These are phyloP conservation scores for Aphrophora alni DNA, from an alignment of 2,888 invertebrate genomes.

Conservation along the genomic window DNA sequence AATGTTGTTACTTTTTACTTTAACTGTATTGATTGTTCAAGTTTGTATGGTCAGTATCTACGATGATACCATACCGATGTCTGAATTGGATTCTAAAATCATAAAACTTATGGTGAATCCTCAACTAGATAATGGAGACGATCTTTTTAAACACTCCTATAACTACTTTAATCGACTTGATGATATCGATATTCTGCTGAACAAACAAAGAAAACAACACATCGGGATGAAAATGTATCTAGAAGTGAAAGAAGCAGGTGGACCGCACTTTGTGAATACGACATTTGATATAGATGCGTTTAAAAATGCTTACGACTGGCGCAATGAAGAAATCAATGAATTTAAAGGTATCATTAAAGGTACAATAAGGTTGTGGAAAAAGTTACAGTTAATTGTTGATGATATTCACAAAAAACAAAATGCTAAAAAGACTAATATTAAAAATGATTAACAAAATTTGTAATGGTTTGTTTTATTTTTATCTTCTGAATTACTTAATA, in stretches of 20 bases:
- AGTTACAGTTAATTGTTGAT: background rate
- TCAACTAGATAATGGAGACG: constrained; percentile 16
- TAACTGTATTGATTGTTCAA: background rate
- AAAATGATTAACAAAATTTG: background rate
- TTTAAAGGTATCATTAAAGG: background rate
- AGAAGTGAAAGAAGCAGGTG: background rate
- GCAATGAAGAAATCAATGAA: constrained; percentile 13
- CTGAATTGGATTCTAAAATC: constrained; percentile 20
- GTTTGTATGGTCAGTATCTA: constrained; percentile 17
- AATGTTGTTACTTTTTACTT: background rate
- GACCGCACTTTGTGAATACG: constrained; percentile 24
- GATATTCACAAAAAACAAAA: background rate
- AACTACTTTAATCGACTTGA: constrained; percentile 27
- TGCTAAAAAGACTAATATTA: background rate
- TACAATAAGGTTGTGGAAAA: background rate
- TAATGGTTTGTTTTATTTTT: too few species aligned
- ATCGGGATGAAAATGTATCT: background rate
- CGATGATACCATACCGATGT: constrained; percentile 24
- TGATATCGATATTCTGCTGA: constrained; percentile 23
- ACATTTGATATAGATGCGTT: constrained; percentile 9
- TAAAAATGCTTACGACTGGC: constrained; percentile 7
- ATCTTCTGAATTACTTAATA: too few species aligned
- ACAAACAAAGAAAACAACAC: background rate
- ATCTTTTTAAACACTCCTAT: constrained; percentile 12
- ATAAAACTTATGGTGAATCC: constrained; percentile 27